Evolutionary conservation across 2,888 invertebrate species (phyloP), one percentile per base, ranked within the genome.

Genomic region (Trichogramma evanescens): DNA sequence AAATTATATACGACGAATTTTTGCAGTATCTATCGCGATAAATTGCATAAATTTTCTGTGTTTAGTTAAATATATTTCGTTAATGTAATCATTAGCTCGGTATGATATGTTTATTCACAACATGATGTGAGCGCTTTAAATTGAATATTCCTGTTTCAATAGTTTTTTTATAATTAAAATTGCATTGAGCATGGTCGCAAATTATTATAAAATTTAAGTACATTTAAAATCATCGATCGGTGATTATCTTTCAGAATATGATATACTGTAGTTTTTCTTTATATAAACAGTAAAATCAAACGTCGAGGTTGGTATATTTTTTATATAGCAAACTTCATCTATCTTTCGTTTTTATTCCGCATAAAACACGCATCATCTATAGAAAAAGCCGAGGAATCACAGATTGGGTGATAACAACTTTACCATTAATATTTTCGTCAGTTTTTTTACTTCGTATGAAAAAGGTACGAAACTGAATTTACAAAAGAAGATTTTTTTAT

Each of bases 21-120:
- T 26, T 26, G 26, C 26, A 26, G 26, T 26, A 26, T 26, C 26
- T 26, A 26, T 26, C 26, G 26, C 26, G 26, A 26, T 26, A 26
- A 26, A 26, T 26, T 26, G 26, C 26, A 26, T 26, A 26, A 1
- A 26, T 26, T 67, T 62, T 70, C 66, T 72, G 40, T 53, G 42
- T 61, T 50, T 53, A 56, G 52, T 70, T 70, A 71, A 73, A 74
- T 73, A 73, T 72, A 68, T 70, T 71, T 68, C 69, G 68, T 71
- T 70, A 67, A 67, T 71, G 73, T 68, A 73, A 75, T 76, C 75
- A 75, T 74, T 74, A 74, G 70, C 73, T 74, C 71, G 67, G 71
- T 76, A 76, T 77, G 76, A 77, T 77, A 77, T 77, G 77, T 77
- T 76, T 76, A 76, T 76, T 77, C 77, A 77, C 77, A 77, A 77